These are phyloP conservation scores for Brachypterus glaber DNA, from an alignment of 2,888 invertebrate species.

Conservation along the genomic window DNA sequence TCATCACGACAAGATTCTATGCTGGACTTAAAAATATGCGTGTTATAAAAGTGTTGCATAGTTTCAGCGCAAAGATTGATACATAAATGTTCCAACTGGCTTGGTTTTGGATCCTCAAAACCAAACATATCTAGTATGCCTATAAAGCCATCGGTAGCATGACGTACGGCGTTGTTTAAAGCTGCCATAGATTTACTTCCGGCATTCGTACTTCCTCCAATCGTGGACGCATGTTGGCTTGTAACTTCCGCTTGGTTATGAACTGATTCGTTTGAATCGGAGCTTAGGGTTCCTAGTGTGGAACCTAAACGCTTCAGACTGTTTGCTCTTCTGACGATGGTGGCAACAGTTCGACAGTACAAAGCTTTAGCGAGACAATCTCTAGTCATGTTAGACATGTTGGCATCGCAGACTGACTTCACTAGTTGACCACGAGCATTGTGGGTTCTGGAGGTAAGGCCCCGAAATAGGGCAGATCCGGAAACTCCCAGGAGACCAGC, in stretches of 20 bases:
- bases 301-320: constrained; percentile 80
- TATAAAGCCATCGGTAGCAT: constrained; percentile 91
- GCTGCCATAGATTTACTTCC: constrained; percentile 88
- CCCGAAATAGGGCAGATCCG: constrained; percentile 64
- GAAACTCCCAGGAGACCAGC: constrained; percentile 75
- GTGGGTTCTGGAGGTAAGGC: constrained; percentile 73
- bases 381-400: constrained; percentile 79
- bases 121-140: constrained; percentile 96
- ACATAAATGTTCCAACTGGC: constrained; percentile 86
- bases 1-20: constrained; percentile 91
- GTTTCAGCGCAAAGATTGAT: constrained; percentile 94
- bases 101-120: constrained; percentile 85
- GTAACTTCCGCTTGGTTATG: constrained; percentile 78
- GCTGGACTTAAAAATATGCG: constrained; percentile 90
- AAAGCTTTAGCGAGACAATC: constrained; percentile 86
- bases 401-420: constrained; percentile 73
- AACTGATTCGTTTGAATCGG: constrained; percentile 86
- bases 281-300: constrained; percentile 72
- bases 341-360: constrained; percentile 89
- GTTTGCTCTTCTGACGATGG: constrained; percentile 86
- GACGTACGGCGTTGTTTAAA: constrained; percentile 82
- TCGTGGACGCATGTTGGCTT: constrained; percentile 76
- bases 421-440: constrained; percentile 69
- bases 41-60: constrained; percentile 97
- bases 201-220: constrained; percentile 56